A percentile compares a stretch with the other conserved stretches of the same genome.
Conservation (phyloP, 2,113 vertebrate genomes). For the Taurulus bubalis region DNA sequence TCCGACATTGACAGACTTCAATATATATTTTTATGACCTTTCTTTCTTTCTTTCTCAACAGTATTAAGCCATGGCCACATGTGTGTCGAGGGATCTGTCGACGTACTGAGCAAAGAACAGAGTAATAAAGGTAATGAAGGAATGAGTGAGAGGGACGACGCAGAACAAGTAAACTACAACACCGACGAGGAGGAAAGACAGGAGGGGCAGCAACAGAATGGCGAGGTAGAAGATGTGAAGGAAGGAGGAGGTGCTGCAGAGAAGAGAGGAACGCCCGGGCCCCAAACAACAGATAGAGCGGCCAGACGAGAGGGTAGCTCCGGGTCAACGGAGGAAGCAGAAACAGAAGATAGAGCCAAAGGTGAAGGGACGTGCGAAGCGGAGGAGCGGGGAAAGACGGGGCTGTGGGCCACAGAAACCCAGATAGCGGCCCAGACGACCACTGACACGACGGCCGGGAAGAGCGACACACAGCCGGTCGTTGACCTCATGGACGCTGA, state of each 20-base stretch:
- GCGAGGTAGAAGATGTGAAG: background rate
- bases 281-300: slow-evolving; percentile 23
- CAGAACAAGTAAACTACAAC: background rate
- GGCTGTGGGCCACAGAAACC: slow-evolving; percentile 30
- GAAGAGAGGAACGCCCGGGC: background rate
- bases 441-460: slow-evolving; percentile 6
- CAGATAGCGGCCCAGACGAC: slow-evolving; percentile 51
- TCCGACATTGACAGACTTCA: background rate
- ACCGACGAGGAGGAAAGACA: background rate
- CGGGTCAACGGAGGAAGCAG: slow-evolving; percentile 43
- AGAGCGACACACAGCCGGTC: slow-evolving; percentile 33
- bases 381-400: slow-evolving; percentile 29
- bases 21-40: background rate
- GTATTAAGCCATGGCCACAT: slow-evolving; percentile 54
- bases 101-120: slow-evolving; percentile 44
- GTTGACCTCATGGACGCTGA: slow-evolving; percentile 44
- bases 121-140: background rate
- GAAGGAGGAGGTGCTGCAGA: slow-evolving; percentile 14
- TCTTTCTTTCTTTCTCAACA: background rate
- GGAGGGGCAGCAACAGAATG: background rate
- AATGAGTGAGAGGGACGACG: background rate
- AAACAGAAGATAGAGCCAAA: slow-evolving; percentile 37
- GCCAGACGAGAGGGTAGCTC: background rate
- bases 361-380: slow-evolving; percentile 7
- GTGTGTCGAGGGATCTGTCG: slow-evolving; percentile 45